Evolutionary conservation across 1,140 invertebrate genomes (phyloP).

Genomic region (Trigoniulus corallinus): DNA sequence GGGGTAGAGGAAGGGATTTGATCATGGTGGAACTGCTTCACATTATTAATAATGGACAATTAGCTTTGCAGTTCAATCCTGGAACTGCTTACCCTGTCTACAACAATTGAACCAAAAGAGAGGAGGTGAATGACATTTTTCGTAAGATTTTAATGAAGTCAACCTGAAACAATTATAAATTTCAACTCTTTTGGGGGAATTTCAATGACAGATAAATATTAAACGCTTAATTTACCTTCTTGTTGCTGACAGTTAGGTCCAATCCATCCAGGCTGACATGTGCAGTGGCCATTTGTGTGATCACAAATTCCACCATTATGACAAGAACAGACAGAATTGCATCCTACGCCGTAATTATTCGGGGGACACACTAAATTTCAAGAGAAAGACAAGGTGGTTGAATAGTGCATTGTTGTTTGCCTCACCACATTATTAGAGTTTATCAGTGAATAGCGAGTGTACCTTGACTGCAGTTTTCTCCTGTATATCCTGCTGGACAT

Average conservation of each 20-base stretch:
- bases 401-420: neutral
- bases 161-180: too few species aligned
- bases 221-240: neutral
- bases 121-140: too few species aligned
- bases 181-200: too few species aligned
- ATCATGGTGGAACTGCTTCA: too few species aligned
- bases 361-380: neutral
- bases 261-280: conserved; percentile 59
- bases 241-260: conserved; percentile 42
- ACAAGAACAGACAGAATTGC: conserved; percentile 9
- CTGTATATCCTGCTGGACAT: conserved; percentile 21
- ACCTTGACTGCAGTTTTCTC: conserved; percentile 13
- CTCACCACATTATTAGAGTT: neutral
- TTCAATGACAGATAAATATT: too few species aligned
- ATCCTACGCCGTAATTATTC: conserved; percentile 1
- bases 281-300: conserved; percentile 60
- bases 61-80: too few species aligned
- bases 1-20: too few species aligned
- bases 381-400: neutral
- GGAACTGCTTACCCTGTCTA: too few species aligned
- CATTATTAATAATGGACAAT: too few species aligned
- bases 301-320: conserved; percentile 20
- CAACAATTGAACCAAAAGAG: too few species aligned
- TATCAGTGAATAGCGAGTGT: neutral
- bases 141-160: too few species aligned